These are phyloP conservation scores for Macrostomum lignano DNA, from an alignment of 1,140 invertebrate genomes.

Conservation along the genomic window DNA sequence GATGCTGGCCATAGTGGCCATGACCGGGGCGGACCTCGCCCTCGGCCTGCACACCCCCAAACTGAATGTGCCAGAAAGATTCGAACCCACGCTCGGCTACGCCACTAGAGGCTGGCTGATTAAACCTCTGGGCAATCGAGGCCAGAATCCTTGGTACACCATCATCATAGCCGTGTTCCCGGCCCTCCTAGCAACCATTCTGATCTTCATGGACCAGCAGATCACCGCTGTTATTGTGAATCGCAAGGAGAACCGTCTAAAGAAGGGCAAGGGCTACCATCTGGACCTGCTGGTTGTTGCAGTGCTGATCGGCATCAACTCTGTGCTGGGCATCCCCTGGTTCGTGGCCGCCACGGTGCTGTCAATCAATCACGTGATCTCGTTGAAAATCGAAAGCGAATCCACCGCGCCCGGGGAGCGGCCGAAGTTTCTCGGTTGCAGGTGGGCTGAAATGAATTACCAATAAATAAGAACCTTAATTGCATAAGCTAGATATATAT, in stretches of 20 bases:
- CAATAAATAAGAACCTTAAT: too few relatives aligned
- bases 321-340: constrained; percentile 72
- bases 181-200: constrained; percentile 17
- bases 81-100: constrained; percentile 35
- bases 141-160: constrained; percentile 4
- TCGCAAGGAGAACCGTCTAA: constrained; percentile 26
- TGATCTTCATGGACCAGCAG: constrained; percentile 29
- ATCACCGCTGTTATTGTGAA: constrained; percentile 29
- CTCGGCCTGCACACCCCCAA: constrained; percentile 26
- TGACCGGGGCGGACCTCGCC: constrained; percentile 18
- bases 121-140: not conserved
- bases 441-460: constrained; percentile 21
- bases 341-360: constrained; percentile 85
- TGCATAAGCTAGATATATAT: too few relatives aligned
- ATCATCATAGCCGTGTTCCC: constrained; percentile 1
- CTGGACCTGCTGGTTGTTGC: constrained; percentile 70
- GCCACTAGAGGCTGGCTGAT: constrained; percentile 11
- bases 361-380: constrained; percentile 92
- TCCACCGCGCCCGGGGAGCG: constrained; percentile 88
- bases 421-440: constrained; percentile 77
- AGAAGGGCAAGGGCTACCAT: constrained; percentile 64
- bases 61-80: constrained; percentile 18
- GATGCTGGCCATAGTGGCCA: constrained; percentile 26
- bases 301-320: constrained; percentile 61
- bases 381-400: constrained; percentile 74